Evolutionary conservation across 2,888 invertebrate genomes (phyloP).

Genomic region (Palloptera scutellata): DNA sequence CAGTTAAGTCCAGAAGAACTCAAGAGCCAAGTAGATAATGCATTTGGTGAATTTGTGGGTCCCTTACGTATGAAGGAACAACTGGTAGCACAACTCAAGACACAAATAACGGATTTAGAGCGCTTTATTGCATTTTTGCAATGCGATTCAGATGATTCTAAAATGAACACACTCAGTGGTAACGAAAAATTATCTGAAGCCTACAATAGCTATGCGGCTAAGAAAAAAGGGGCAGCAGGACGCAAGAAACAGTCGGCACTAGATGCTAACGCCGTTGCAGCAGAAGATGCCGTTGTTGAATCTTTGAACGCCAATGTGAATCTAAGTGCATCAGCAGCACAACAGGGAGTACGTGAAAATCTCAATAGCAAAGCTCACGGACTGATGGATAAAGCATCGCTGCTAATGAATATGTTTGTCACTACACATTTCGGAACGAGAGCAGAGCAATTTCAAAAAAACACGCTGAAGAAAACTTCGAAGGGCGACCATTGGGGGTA

Average conservation of each 20-base stretch:
- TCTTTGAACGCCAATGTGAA: slow-evolving; percentile 24
- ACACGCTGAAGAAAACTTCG: slow-evolving; percentile 82
- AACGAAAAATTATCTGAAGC: slow-evolving; percentile 45
- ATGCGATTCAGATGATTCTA: slow-evolving; percentile 70
- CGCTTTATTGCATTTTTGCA: slow-evolving; percentile 95
- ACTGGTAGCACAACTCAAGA: slow-evolving; percentile 92
- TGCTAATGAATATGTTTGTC: slow-evolving; percentile 91
- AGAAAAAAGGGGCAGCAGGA: slow-evolving; percentile 52
- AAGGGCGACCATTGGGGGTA: slow-evolving; percentile 92
- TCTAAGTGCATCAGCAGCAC: slow-evolving; percentile 27
- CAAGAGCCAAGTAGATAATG: slow-evolving; percentile 87
- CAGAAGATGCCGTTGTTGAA: slow-evolving; percentile 3
- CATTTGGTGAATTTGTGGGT: slow-evolving; percentile 89
- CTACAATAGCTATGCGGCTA: slow-evolving; percentile 62
- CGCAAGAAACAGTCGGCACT: slow-evolving; percentile 32
- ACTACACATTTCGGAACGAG: slow-evolving; percentile 93
- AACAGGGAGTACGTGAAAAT: slow-evolving; percentile 46
- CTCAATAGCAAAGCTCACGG: slow-evolving; percentile 61
- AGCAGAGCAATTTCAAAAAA: slow-evolving; percentile 72
- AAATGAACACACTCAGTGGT: slow-evolving; percentile 41
- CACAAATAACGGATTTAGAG: slow-evolving; percentile 96
- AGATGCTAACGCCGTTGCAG: slow-evolving; percentile 23
- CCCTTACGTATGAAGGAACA: slow-evolving; percentile 96
- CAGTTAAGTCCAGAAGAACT: slow-evolving; percentile 83
- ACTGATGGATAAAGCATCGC: slow-evolving; percentile 86